phyloP scores from a whole-genome alignment of 2,888 invertebrate species.

The Agonopterix arenella region DNA sequence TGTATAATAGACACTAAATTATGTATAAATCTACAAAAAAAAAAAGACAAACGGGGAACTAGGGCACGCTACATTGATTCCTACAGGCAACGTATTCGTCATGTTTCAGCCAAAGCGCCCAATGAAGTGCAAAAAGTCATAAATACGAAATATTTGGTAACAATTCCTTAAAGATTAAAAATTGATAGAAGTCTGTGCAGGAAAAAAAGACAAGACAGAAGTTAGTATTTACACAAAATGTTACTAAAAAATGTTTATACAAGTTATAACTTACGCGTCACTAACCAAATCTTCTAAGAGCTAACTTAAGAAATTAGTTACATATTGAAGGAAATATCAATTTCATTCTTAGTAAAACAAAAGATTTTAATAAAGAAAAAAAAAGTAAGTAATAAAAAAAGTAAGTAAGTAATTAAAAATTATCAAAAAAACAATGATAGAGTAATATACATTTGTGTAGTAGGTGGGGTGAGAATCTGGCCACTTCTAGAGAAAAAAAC shows the following conservation, averaged over 20 bases:
- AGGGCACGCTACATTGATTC: constrained; percentile 1
- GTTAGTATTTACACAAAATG: constrained; percentile 57
- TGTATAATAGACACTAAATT: constrained; percentile 2
- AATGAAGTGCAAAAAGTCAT: constrained; percentile 33
- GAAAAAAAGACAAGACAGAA: constrained; percentile 29
- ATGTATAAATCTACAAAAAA: constrained; percentile 6
- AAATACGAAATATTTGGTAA: constrained; percentile 76
- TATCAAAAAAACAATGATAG: constrained; percentile 40
- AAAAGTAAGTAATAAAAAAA: constrained; percentile 13
- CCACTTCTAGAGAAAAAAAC: constrained; percentile 41
- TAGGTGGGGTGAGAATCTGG: constrained; percentile 62
- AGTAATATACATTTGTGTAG: constrained; percentile 60
- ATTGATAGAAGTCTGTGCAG: constrained; percentile 30
- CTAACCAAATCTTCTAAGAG: constrained; percentile 51
- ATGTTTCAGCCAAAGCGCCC: constrained; percentile 16
- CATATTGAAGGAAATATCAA: no score
- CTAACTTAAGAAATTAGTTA: constrained; percentile 33
- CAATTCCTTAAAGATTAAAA: constrained; percentile 59
- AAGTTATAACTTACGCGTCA: constrained; percentile 36
- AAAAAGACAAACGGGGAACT: constrained; percentile 1
- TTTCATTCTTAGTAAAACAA: constrained; percentile 3
- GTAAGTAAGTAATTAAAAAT: constrained; percentile 39
- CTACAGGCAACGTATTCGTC: constrained; percentile 1
- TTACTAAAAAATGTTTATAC: constrained; percentile 28
- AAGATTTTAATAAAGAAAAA: neutral